Conservation (phyloP, 2,797 vertebrate genomes). For the Paramormyrops hopkinsi region DNA sequence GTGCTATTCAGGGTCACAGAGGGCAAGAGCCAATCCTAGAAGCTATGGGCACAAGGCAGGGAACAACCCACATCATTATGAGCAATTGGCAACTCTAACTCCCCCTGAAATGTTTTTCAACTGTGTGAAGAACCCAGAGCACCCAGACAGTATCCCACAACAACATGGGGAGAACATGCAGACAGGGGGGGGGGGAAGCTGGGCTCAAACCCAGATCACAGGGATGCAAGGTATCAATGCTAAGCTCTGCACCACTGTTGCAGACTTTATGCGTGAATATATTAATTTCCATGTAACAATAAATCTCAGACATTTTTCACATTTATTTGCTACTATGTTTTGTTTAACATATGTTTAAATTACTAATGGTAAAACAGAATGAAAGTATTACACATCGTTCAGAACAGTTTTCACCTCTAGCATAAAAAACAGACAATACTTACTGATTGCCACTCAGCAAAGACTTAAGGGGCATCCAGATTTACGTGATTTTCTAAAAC, state of each 20-base stretch:
- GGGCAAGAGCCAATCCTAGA: background rate
- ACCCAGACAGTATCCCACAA: too few relatives aligned
- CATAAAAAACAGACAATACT: background rate
- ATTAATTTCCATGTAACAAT: background rate
- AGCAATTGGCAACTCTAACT: background rate
- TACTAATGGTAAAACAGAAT: background rate
- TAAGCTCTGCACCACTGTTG: background rate
- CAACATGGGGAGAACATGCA: background rate
- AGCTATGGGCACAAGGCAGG: background rate
- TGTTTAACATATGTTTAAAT: background rate
- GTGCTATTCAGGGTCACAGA: background rate
- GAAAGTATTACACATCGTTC: background rate
- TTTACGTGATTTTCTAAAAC: background rate
- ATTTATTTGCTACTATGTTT: background rate
- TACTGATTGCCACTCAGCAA: background rate
- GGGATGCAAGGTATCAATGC: background rate
- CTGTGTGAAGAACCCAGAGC: too few relatives aligned
- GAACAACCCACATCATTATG: background rate
- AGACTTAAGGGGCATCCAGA: background rate
- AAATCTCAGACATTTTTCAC: background rate
- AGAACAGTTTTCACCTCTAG: background rate
- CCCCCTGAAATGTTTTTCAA: too few relatives aligned
- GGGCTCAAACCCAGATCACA: background rate
- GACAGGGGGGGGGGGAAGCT: background rate
- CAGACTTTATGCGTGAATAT: background rate